A percentile compares a stretch with the other conserved stretches of the same genome.
Evolutionary conservation across 37 sponge, comb jelly and placozoan species (phyloP).

Genomic region (Spongilla lacustris): DNA sequence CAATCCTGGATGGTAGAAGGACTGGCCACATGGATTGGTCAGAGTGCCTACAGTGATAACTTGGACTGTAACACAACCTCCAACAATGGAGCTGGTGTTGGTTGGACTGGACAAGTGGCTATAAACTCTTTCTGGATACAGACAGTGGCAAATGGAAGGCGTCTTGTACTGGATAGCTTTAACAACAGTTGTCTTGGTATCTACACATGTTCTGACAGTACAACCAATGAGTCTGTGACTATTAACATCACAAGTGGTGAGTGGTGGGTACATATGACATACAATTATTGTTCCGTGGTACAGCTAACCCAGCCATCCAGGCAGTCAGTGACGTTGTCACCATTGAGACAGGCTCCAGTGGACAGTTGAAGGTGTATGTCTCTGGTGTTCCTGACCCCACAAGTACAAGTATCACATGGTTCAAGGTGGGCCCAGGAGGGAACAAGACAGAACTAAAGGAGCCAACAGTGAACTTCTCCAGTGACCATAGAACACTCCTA

Average conservation of each 20-base stretch:
- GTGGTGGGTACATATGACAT: not conserved
- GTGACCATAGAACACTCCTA: not conserved
- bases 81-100: constrained; percentile 3
- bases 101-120: constrained; percentile 18
- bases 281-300: not conserved
- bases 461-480: constrained; percentile 1
- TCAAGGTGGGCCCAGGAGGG: not conserved
- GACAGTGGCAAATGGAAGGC: not conserved
- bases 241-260: constrained; percentile 26
- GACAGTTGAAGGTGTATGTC: not conserved
- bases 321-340: not conserved
- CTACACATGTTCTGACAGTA: constrained; percentile 23
- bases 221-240: not conserved
- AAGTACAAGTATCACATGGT: not conserved
- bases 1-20: constrained; percentile 34
- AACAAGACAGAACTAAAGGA: not conserved
- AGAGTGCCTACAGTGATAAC: not conserved
- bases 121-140: not conserved
- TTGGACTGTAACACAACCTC: constrained; percentile 35
- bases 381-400: not conserved
- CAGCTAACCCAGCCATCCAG: not conserved
- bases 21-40: constrained; percentile 14
- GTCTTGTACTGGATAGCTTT: not conserved
- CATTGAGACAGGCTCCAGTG: not conserved
- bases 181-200: not conserved